Base-by-base conservation (phyloP, 2,113 vertebrate species). In the Charadrius vociferus region DNA sequence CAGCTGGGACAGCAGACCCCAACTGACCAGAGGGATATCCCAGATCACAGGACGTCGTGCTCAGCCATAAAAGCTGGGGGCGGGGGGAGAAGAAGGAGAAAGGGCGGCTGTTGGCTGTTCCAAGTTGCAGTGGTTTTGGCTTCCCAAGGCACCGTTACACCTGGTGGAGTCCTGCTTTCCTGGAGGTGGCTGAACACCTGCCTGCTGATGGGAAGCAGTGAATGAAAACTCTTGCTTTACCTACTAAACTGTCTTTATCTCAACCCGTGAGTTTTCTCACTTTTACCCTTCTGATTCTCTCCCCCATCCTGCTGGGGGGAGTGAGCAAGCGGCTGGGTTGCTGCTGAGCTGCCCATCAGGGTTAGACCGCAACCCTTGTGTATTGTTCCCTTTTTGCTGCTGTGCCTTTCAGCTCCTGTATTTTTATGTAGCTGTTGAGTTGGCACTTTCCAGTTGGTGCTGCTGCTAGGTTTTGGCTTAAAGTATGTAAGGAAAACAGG, bases 301-400 rank as follows among this genome's bases (percentile, higher is more conserved):
- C 37, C n/a, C 20, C 20, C 4, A 3, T 30, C 1, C 11, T 0
- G 0, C 7, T 1, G 2, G 1, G 23, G 30, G 14, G 14, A 39
- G 41, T 0, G 14, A 55, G 43, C 0, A 0, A 45, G 68, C 1
- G 2, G 12, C 61, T 56, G 59, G 39, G 13, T 61, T 53, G 72
- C 0, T 3, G 63, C 72, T 81, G 72, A 86, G 58, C 67, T 80
- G 67, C 61, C 47, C 22, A 20, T 9, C 0, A 5, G 39, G 19
- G 22, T 77, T 80, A 59, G n/a, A 72, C 30, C 58, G 50, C 77
- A 77, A 10, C 45, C n/a, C 49, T 41, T 43, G 29, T 30, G 2
- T 12, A 2, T 63, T 63, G 65, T 75, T 88, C 39, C 36, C 9
- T 47, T 63, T 45, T 73, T 63, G 70, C 85, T 75, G 9, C 29